phyloP scores from a whole-genome alignment of 2,888 invertebrate species.

The Tipula vernalis region DNA sequence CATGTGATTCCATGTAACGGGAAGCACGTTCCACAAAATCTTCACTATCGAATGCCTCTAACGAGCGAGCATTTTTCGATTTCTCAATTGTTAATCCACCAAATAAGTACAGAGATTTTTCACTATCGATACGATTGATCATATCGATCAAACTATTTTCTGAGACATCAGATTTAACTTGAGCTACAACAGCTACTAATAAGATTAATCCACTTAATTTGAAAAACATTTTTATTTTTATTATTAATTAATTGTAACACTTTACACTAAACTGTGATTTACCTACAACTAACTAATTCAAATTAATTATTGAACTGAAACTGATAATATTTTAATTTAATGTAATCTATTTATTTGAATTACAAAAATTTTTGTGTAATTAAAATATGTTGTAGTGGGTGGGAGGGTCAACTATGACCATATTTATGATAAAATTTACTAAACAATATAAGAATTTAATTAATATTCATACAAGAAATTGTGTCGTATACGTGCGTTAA shows the following conservation, averaged over 20 bases:
- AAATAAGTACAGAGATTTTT: conserved; percentile 32
- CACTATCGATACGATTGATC: conserved; percentile 36
- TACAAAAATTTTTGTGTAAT: background rate
- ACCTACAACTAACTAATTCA: background rate
- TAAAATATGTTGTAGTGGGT: background rate
- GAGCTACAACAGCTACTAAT: background rate
- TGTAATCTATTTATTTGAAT: background rate
- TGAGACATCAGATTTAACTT: conserved; percentile 13
- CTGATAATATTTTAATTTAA: conserved; percentile 12
- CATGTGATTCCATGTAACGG: conserved; percentile 37
- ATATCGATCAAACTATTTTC: conserved; percentile 35
- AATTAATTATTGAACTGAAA: conserved; percentile 9
- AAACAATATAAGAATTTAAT: background rate
- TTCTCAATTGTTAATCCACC: conserved; percentile 36
- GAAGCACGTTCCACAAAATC: conserved; percentile 38
- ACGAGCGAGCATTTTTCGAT: conserved; percentile 22
- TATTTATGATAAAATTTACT: background rate
- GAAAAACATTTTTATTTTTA: background rate
- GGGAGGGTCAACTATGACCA: background rate
- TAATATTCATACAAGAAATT: background rate
- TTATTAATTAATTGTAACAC: background rate
- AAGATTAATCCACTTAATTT: conserved; percentile 4
- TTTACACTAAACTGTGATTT: background rate
- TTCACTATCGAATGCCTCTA: conserved; percentile 22
- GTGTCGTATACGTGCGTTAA: background rate